A percentile compares a stretch with the other conserved stretches of the same genome.
phyloP scores from a whole-genome alignment of 2,113 vertebrate genomes.

The Ovis aries region ARS-UI_Ramb_v3.0 NC_056076.1:22450501-22451000 shows the following conservation, averaged over 20 bases:
- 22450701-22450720: conserved; percentile 39
- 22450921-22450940: background rate
- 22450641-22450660: background rate
- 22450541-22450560: background rate
- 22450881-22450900: background rate
- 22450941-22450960: background rate
- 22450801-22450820: conserved; percentile 25
- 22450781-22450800: conserved; percentile 39
- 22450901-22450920: background rate
- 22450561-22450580: background rate
- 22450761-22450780: conserved; percentile 50
- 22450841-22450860: conserved; percentile 35
- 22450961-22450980: background rate
- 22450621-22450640: conserved; percentile 19
- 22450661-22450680: background rate
- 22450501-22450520: too few species aligned
- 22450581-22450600: background rate
- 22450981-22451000: background rate
- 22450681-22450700: conserved; percentile 11
- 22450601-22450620: background rate
- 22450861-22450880: background rate
- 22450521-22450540: too few species aligned
- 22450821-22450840: background rate
- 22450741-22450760: conserved; percentile 53
- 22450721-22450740: conserved; percentile 55